phyloP scores from a whole-genome alignment of 2,113 vertebrate species.

The Cichladusa arquata region DNA sequence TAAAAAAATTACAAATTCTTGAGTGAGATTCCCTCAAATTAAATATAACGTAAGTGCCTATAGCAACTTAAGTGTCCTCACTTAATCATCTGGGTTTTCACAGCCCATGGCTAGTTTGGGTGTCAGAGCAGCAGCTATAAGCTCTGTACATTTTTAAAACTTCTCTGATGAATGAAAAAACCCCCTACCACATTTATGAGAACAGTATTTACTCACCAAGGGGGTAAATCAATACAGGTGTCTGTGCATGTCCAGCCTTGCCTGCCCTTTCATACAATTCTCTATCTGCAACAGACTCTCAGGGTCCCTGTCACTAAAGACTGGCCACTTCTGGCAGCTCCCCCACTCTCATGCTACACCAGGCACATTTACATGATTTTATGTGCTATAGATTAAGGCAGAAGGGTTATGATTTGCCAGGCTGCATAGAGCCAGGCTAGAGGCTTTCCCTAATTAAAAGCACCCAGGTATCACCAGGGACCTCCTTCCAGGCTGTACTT shows the following conservation, averaged over 20 bases:
- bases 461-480: neutral
- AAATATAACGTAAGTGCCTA: neutral
- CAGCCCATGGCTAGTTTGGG: neutral
- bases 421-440: neutral
- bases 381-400: neutral
- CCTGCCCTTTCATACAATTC: neutral
- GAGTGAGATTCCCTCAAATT: neutral
- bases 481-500: neutral
- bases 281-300: neutral
- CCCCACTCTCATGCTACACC: neutral
- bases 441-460: neutral
- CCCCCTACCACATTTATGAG: neutral
- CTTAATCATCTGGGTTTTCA: neutral
- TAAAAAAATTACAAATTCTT: neutral
- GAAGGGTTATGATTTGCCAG: neutral
- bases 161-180: neutral
- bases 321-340: neutral
- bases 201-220: neutral
- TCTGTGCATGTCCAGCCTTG: neutral
- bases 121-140: neutral
- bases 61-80: neutral
- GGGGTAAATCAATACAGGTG: neutral
- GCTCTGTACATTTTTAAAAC: neutral
- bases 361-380: neutral
- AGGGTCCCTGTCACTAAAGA: neutral